Percentiles rank a stretch among this genome's conserved stretches.
Conservation (phyloP, 2,113 vertebrate genomes). For the Clinocottus analis region DNA sequence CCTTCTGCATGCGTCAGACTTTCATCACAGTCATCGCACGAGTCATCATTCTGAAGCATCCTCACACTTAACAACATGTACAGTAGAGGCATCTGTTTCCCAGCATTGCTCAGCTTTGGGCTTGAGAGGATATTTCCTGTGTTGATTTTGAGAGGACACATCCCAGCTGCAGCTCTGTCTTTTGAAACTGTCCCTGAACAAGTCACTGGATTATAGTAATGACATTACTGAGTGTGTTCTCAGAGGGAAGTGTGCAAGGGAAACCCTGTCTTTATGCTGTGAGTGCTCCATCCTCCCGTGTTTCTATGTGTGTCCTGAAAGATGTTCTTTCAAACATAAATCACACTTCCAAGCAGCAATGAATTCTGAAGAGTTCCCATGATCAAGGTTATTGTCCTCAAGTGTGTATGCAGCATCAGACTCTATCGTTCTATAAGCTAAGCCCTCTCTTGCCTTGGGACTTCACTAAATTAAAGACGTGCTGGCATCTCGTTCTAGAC, state of each 20-base stretch:
- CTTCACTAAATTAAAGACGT: constrained; percentile 67
- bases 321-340: constrained; percentile 70
- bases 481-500: constrained; percentile 64
- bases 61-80: constrained; percentile 37
- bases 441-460: constrained; percentile 60
- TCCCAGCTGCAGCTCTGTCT: constrained; percentile 61
- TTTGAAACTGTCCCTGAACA: constrained; percentile 57
- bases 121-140: constrained; percentile 38
- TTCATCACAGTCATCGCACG: constrained; percentile 22
- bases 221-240: constrained; percentile 55
- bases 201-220: constrained; percentile 59
- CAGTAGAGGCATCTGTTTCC: constrained; percentile 32
- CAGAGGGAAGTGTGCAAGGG: constrained; percentile 54
- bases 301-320: constrained; percentile 57
- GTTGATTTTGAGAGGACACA: constrained; percentile 50
- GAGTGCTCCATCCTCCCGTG: constrained; percentile 49
- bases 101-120: not conserved
- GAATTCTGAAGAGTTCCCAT: constrained; percentile 70
- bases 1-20: constrained; percentile 28
- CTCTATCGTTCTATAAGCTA: constrained; percentile 52
- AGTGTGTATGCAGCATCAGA: constrained; percentile 60
- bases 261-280: constrained; percentile 60
- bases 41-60: constrained; percentile 39
- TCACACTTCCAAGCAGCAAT: constrained; percentile 60
- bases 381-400: constrained; percentile 77